phyloP scores from a whole-genome alignment of 2,113 vertebrate genomes.

The cat (Felis catus) region F.catus_Fca126_mat1.0 CM031424.1:3256001-3256500 shows the following conservation, averaged over 20 bases:
- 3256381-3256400: neutral
- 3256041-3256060: neutral
- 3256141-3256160: neutral
- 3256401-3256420: neutral
- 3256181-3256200: neutral
- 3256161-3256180: neutral
- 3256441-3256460: neutral
- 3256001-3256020: neutral
- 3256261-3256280: neutral
- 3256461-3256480: neutral
- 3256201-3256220: rapidly evolving
- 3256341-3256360: no score
- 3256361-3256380: neutral
- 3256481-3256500: neutral
- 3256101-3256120: neutral
- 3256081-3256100: neutral
- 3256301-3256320: neutral
- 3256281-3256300: rapidly evolving
- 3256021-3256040: neutral
- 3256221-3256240: neutral
- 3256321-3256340: no score
- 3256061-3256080: rapidly evolving
- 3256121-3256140: neutral
- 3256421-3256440: neutral
- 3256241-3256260: neutral